phyloP scores from a whole-genome alignment of 2,888 invertebrate species.

The Pammene aurita region DNA sequence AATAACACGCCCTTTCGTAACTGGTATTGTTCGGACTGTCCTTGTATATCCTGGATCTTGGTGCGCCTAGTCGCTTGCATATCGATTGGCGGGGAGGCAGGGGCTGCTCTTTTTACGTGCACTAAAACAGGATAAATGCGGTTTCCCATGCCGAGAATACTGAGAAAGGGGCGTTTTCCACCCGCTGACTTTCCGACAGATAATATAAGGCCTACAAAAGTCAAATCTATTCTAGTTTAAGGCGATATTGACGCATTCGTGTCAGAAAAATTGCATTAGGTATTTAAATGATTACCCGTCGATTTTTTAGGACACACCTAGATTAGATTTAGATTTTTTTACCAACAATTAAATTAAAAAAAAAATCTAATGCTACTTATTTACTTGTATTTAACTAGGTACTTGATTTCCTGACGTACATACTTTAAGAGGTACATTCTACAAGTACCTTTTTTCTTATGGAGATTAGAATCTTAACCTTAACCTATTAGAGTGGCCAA shows the following conservation, averaged over 20 bases:
- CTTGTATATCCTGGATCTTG: conserved; percentile 45
- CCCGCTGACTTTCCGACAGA: conserved; percentile 15
- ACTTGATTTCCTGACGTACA: too few species aligned
- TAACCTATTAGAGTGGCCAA: conserved; percentile 37
- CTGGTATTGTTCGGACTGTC: conserved; percentile 33
- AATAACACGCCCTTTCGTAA: too few species aligned
- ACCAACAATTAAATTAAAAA: too few species aligned
- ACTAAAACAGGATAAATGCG: conserved; percentile 68
- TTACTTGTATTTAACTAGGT: too few species aligned
- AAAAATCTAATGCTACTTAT: too few species aligned
- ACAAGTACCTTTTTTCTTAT: too few species aligned
- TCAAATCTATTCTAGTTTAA: neutral
- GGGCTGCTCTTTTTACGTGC: conserved; percentile 63
- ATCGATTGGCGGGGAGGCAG: conserved; percentile 69
- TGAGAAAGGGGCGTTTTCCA: conserved; percentile 48
- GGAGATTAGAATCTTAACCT: too few species aligned
- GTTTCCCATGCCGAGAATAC: conserved; percentile 54
- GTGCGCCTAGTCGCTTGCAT: conserved; percentile 68
- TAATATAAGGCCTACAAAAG: neutral
- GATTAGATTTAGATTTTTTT: too few species aligned
- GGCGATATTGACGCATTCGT: neutral
- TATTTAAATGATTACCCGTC: too few species aligned
- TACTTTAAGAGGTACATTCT: too few species aligned
- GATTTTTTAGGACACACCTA: too few species aligned
- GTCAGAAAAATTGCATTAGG: neutral